Percentiles rank a stretch among this genome's conserved stretches.
These are phyloP conservation scores for Gadopsis bispinosus DNA, from an alignment of 2,797 vertebrate genomes.

Conservation along the genomic window DNA sequence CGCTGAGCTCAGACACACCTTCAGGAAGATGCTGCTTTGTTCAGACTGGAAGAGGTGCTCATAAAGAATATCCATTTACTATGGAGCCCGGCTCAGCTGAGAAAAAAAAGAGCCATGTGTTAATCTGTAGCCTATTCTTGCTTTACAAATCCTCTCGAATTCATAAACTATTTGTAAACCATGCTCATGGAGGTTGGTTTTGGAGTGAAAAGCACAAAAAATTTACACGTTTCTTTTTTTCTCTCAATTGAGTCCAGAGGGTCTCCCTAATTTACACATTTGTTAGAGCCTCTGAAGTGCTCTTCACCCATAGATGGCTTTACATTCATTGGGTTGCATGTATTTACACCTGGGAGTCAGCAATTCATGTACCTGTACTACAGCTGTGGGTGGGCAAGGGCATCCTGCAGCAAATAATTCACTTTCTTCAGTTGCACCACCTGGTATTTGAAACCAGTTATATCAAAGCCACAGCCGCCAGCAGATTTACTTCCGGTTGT, in stretches of 20 bases:
- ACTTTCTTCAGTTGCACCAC: background rate
- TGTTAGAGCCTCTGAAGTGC: too few relatives aligned
- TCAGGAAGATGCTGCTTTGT: conserved; percentile 89
- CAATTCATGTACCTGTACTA: background rate
- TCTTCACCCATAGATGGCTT: conserved; percentile 1
- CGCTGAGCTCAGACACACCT: conserved; percentile 89
- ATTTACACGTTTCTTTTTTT: too few relatives aligned
- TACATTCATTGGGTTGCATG: background rate
- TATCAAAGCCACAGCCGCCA: background rate
- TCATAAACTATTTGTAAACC: too few relatives aligned
- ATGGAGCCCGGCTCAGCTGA: too few relatives aligned
- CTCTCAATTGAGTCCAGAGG: too few relatives aligned
- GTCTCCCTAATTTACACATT: too few relatives aligned
- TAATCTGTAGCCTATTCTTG: too few relatives aligned
- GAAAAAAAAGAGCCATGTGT: too few relatives aligned
- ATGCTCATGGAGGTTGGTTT: too few relatives aligned
- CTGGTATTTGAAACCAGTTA: background rate
- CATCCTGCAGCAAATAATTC: background rate
- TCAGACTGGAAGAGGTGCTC: conserved; percentile 45
- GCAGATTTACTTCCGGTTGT: background rate
- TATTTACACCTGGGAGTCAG: background rate
- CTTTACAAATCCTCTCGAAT: too few relatives aligned
- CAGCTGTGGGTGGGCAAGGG: background rate
- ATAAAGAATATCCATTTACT: background rate
- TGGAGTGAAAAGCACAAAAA: too few relatives aligned